Evolutionary conservation across 2,888 invertebrate genomes (phyloP), one percentile per base, ranked within the genome.

Genomic region (Hirtodrosophila cameraria): DNA sequence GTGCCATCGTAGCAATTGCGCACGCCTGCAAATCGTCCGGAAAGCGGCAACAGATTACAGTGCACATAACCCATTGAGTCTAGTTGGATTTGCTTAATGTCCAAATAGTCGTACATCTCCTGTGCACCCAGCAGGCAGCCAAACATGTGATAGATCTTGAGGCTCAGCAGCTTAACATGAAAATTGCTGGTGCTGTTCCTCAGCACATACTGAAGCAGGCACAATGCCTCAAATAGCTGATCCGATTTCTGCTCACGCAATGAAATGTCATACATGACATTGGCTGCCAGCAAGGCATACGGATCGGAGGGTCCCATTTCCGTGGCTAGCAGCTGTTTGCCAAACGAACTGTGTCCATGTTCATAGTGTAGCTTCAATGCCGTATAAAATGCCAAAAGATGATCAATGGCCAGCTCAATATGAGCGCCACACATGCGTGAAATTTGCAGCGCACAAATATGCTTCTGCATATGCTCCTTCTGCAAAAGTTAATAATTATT

Each of bases 41-140:
- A 93, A 6, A 95, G 93, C 13, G 94, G 93, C 53, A 97, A 92
- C 48, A 96, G 93, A 68, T 95, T 95, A 70, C 94, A 94, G 91
- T 96, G 95, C 63, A 96, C 92, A 92, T 96, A 96, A 72, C 98
- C 97, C 89, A 99, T 92, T 0, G 98, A 96, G 90, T 98, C 97
- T 88, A 97, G 92, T 91, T 98, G 98, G 77, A 98, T 94, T 91
- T 98, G 97, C 91, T 99, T 99, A 57, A 97, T 93, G 88, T 98
- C 98, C 87, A 99, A 91, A 49, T 93, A 93, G 75, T 94, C 94
- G 90, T 95, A 96, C 82, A 95, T 92, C 45, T 92, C 92, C 81
- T 95, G 94, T 23, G 96, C 96, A 1, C 95, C 95, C 42, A 93
- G 90, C 16, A 94, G 94, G 74, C 95, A 95, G 63, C 97, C 97